A percentile compares a stretch with the other conserved stretches of the same genome.
phyloP scores from a whole-genome alignment of 1,140 invertebrate species.

The Micrasema longulum region DNA sequence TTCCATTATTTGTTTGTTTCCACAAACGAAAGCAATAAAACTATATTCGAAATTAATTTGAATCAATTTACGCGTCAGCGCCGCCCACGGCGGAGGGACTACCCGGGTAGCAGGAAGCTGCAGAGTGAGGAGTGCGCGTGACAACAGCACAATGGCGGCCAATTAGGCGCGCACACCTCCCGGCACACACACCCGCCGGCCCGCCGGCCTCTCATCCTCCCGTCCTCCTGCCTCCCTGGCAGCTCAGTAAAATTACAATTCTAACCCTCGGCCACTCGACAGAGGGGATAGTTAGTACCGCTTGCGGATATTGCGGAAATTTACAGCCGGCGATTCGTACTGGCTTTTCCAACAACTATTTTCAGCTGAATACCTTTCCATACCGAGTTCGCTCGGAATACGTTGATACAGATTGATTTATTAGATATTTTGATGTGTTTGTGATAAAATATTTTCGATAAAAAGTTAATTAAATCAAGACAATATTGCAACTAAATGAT shows the following conservation, averaged over 20 bases:
- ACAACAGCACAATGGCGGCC: constrained; percentile 51
- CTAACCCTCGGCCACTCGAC: constrained; percentile 9
- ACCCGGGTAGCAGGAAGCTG: constrained; percentile 23
- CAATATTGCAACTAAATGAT: no score
- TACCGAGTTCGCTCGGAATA: no score
- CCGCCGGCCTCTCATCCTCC: not conserved
- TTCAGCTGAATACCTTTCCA: no score
- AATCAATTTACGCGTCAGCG: no score
- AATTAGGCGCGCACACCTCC: constrained; percentile 42
- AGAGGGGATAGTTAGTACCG: not conserved
- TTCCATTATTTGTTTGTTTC: no score
- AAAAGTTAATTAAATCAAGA: no score
- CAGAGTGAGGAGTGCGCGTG: constrained; percentile 38
- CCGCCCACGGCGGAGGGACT: constrained; percentile 14
- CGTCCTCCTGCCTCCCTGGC: constrained; percentile 1
- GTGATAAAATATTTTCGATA: no score
- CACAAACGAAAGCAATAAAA: constrained; percentile 23
- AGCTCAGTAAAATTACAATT: constrained; percentile 11
- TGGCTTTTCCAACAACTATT: no score
- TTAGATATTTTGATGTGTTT: no score
- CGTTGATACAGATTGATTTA: no score
- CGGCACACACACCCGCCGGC: constrained; percentile 8
- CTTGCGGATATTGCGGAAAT: constrained; percentile 15
- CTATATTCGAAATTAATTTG: constrained; percentile 13
- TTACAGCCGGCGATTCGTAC: constrained; percentile 9